phyloP scores from a whole-genome alignment of 2,797 vertebrate genomes.

The Gambusia yucatana region DNA sequence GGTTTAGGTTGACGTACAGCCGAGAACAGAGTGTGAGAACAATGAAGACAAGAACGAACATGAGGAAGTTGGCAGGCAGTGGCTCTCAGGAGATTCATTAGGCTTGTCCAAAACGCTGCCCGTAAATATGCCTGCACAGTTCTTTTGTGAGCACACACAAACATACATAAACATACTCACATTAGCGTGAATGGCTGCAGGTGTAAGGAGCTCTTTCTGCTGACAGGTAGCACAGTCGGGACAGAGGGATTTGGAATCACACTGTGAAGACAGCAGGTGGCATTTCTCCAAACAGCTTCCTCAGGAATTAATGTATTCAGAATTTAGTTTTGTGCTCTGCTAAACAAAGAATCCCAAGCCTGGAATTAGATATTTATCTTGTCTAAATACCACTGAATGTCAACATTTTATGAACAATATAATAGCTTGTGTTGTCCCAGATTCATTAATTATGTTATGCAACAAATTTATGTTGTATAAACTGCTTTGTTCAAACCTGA shows the following conservation, averaged over 20 bases:
- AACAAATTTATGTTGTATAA: background rate
- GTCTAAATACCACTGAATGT: conserved; percentile 26
- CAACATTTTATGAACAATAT: background rate
- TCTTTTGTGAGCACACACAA: conserved; percentile 47
- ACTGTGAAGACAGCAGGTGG: conserved; percentile 63
- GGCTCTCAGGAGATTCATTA: conserved; percentile 77
- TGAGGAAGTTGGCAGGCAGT: conserved; percentile 68
- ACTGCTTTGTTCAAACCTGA: background rate
- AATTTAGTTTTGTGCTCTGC: conserved; percentile 27
- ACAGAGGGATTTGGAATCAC: conserved; percentile 67
- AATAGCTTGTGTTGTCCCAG: background rate
- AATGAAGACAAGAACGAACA: conserved; percentile 76
- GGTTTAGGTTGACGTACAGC: conserved; percentile 46
- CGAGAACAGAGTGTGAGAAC: conserved; percentile 57
- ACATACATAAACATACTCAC: conserved; percentile 36
- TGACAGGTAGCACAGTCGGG: conserved; percentile 65
- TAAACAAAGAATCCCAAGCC: conserved; percentile 28
- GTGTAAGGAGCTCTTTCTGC: conserved; percentile 65
- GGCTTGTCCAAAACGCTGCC: conserved; percentile 68
- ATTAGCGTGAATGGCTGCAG: conserved; percentile 47
- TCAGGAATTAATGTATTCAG: conserved; percentile 61
- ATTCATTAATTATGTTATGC: background rate
- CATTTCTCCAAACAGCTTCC: conserved; percentile 61
- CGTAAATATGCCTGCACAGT: conserved; percentile 71
- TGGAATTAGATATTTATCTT: conserved; percentile 46